Conservation (phyloP, 2,797 vertebrate genomes). For the Myoxocephalus aenaeus region DNA sequence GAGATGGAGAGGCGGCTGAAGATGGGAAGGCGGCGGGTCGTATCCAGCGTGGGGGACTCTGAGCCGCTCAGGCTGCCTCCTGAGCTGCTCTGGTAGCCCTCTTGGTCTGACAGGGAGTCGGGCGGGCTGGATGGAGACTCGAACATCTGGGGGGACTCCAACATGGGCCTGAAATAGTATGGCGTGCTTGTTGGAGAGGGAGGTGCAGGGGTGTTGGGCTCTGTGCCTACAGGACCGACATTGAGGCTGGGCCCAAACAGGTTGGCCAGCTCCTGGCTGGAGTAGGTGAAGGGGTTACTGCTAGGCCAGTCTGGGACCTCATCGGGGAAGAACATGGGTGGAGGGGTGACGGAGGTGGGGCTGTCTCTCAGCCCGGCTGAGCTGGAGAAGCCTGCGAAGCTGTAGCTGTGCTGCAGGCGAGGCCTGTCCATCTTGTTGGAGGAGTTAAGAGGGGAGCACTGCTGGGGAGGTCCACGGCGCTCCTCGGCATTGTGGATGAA, state of each 20-base stretch:
- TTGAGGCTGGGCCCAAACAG: slow-evolving; percentile 93
- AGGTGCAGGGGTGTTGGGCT: slow-evolving; percentile 78
- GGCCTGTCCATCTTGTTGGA: slow-evolving; percentile 89
- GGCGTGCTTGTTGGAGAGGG: slow-evolving; percentile 87
- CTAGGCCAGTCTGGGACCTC: slow-evolving; percentile 92
- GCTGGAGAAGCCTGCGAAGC: slow-evolving; percentile 95
- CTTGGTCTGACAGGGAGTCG: slow-evolving; percentile 97
- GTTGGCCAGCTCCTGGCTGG: slow-evolving; percentile 98
- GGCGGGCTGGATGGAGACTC: slow-evolving; percentile 94
- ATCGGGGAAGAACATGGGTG: slow-evolving; percentile 93
- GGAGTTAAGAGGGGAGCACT: slow-evolving; percentile 79
- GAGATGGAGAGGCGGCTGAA: slow-evolving; percentile 99
- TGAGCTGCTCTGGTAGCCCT: slow-evolving; percentile 98
- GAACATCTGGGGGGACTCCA: slow-evolving; percentile 93
- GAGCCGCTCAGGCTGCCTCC: slow-evolving; percentile 95
- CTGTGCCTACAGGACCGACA: slow-evolving; percentile 80
- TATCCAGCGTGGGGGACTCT: slow-evolving; percentile 95
- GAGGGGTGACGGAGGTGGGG: slow-evolving; percentile 95
- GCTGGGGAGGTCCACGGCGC: slow-evolving; percentile 87
- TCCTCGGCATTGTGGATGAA: slow-evolving; percentile 96
- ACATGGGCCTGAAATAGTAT: slow-evolving; percentile 94
- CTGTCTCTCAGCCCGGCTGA: slow-evolving; percentile 92
- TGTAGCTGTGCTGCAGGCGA: slow-evolving; percentile 97
- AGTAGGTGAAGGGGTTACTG: slow-evolving; percentile 97
- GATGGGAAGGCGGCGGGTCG: slow-evolving; percentile 96